These are phyloP conservation scores for Spinibarbus caldwelli DNA, from an alignment of 2,797 vertebrate species.

Conservation along the genomic window DNA sequence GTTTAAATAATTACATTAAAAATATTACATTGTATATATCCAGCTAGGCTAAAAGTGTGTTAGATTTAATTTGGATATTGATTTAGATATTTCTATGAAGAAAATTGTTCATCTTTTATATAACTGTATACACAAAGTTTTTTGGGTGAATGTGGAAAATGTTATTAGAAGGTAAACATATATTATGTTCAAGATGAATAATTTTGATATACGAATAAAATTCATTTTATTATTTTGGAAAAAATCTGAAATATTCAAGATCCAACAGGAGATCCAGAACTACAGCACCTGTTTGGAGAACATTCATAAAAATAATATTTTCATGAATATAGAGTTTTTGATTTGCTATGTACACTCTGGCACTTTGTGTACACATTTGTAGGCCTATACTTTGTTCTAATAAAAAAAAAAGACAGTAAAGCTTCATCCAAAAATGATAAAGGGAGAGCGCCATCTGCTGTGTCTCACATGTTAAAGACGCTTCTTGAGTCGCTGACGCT, in stretches of 20 bases:
- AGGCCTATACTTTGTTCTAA: neutral
- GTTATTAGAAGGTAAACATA: neutral
- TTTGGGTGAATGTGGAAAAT: neutral
- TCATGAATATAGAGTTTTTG: neutral
- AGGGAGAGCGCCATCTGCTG: constrained; percentile 33
- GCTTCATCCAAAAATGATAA: neutral
- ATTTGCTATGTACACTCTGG: neutral
- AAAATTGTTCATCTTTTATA: neutral
- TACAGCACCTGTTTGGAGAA: neutral
- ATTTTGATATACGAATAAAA: neutral
- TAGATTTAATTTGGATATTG: neutral
- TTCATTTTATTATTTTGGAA: neutral
- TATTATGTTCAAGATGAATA: neutral
- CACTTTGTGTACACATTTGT: neutral
- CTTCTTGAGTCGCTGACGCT: neutral
- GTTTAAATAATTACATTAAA: neutral
- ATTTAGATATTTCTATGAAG: neutral
- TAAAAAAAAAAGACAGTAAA: too few species aligned
- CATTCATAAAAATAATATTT: neutral
- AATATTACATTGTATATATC: neutral
- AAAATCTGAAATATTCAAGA: neutral
- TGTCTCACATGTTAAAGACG: neutral
- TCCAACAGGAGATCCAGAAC: neutral
- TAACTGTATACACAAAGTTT: neutral
- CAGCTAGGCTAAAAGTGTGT: neutral